Evolutionary conservation across 37 sponge, comb jelly and placozoan genomes (phyloP).

Genomic region (Oopsacas minuta): DNA sequence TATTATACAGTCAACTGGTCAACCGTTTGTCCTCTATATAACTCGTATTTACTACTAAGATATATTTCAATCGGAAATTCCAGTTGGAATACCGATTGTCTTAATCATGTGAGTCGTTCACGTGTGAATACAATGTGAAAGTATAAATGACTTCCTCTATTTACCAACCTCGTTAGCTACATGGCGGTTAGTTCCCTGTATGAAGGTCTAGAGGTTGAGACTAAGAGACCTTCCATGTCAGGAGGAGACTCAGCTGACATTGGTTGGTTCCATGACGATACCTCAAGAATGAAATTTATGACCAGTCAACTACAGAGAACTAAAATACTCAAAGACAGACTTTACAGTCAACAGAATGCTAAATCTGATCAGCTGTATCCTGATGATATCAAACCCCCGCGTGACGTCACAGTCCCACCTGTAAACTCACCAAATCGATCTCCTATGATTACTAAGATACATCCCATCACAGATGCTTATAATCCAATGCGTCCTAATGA

Average conservation of each 20-base stretch:
- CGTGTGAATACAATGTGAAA: no score
- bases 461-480: conserved; percentile 52
- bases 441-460: background rate
- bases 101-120: no score
- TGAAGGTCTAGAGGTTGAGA: background rate
- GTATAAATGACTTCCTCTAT: no score
- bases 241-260: background rate
- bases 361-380: conserved; percentile 1
- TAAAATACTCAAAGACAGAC: conserved; percentile 26
- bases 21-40: no score
- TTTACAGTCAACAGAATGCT: background rate
- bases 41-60: no score
- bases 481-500: conserved; percentile 87
- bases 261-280: conserved; percentile 28
- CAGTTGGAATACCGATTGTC: no score
- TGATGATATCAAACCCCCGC: background rate
- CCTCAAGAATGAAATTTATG: conserved; percentile 52
- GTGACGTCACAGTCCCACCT: background rate
- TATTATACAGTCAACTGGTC: no score
- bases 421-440: background rate
- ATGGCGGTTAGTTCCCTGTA: conserved; percentile 15
- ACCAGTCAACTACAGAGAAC: conserved; percentile 48
- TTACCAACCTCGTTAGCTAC: no score
- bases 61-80: no score
- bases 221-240: background rate